Evolutionary conservation across 2,797 vertebrate genomes (phyloP).

Genomic region (Amblyraja radiata): DNA sequence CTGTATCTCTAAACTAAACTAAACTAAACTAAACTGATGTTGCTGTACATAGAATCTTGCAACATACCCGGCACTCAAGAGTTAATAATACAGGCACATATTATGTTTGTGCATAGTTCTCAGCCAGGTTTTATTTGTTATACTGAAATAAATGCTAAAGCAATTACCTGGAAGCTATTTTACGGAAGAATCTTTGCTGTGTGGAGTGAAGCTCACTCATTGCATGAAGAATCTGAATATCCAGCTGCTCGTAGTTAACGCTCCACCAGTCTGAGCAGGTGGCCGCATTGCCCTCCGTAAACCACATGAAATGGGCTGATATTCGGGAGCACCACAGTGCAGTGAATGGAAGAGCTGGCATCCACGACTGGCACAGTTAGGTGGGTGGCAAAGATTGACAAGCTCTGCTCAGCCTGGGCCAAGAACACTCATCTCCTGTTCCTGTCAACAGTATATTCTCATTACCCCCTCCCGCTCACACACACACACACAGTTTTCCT

Average conservation of each 20-base stretch:
- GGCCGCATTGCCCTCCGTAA: neutral
- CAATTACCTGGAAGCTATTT: neutral
- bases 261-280: neutral
- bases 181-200: neutral
- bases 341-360: neutral
- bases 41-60: neutral
- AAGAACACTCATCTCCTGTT: no score
- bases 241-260: neutral
- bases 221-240: neutral
- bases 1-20: no score
- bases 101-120: neutral
- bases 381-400: neutral
- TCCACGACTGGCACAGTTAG: neutral
- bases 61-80: neutral
- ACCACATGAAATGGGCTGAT: neutral
- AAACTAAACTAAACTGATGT: no score
- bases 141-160: neutral
- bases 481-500: neutral
- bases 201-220: neutral
- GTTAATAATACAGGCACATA: neutral
- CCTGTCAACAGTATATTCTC: neutral
- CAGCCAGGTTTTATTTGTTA: neutral
- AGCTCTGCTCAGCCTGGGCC: neutral
- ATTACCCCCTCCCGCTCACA: neutral
- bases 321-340: neutral